A percentile compares a stretch with the other conserved stretches of the same genome.
Conservation (phyloP, 2,797 vertebrate genomes). For the Poeciliopsis turneri region DNA sequence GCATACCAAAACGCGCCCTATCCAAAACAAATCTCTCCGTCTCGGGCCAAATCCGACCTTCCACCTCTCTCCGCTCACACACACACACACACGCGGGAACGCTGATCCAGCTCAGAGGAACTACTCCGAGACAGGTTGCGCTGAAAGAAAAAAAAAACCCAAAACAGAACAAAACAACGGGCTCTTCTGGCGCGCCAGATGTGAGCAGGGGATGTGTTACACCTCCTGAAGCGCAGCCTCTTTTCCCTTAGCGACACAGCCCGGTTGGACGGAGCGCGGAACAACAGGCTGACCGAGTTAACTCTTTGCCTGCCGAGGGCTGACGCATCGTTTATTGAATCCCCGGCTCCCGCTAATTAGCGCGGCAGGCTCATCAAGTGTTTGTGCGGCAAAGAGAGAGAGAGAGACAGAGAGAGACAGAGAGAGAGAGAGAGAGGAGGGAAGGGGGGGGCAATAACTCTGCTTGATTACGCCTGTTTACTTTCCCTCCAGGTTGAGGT, state of each 20-base stretch:
- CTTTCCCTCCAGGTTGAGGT: background rate
- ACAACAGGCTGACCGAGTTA: slow-evolving; percentile 68
- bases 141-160: background rate
- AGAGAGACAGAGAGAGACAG: background rate
- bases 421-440: background rate
- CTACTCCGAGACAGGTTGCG: slow-evolving; percentile 3
- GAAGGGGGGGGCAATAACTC: background rate
- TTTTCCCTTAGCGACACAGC: slow-evolving; percentile 70
- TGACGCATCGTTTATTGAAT: slow-evolving; percentile 47
- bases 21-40: background rate
- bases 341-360: slow-evolving; percentile 62
- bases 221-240: slow-evolving; percentile 66
- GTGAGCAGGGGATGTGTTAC: slow-evolving; percentile 75
- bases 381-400: slow-evolving; percentile 4
- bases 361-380: slow-evolving; percentile 9
- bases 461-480: background rate
- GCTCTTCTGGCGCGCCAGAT: slow-evolving; percentile 46
- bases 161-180: too few relatives aligned
- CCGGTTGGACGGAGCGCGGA: slow-evolving; percentile 68
- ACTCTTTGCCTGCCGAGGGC: slow-evolving; percentile 67
- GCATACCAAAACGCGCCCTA: slow-evolving; percentile 8
- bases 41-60: slow-evolving; percentile 33
- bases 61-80: slow-evolving; percentile 8
- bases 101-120: slow-evolving; percentile 13
- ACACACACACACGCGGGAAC: background rate